phyloP scores from a whole-genome alignment of 2,888 invertebrate species.

The Alviniconcha strummeri region DNA sequence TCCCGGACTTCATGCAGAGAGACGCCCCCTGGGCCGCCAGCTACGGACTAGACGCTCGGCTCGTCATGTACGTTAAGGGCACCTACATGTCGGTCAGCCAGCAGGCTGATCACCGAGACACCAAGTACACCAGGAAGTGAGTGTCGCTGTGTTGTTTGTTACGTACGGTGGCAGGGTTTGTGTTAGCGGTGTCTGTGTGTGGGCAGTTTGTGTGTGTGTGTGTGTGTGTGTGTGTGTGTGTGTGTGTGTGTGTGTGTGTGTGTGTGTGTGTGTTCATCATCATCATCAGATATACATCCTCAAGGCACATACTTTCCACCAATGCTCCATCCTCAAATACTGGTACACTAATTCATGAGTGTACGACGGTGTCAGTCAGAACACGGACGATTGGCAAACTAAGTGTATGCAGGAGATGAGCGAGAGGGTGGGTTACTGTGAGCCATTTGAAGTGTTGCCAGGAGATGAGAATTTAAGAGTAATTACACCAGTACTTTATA shows the following conservation, averaged over 20 bases:
- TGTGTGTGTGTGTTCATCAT: no score
- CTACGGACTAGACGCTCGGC: conserved; percentile 40
- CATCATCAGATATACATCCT: no score
- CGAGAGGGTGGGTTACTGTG: no score
- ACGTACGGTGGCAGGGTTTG: neutral
- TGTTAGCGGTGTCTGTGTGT: neutral
- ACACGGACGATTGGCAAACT: no score
- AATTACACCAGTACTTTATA: no score
- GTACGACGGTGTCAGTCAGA: no score
- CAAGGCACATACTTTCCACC: no score
- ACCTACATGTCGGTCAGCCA: conserved; percentile 41
- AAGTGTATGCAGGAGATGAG: no score
- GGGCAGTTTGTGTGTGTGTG: neutral
- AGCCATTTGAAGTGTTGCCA: no score
- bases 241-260: neutral
- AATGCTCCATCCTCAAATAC: no score
- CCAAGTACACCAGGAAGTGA: conserved; percentile 35
- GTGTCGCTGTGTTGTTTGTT: conserved; percentile 2
- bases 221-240: conserved; percentile 13
- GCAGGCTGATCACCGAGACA: conserved; percentile 32
- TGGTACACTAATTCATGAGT: no score
- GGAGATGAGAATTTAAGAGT: no score
- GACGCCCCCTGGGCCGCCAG: conserved; percentile 44
- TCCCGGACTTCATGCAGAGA: conserved; percentile 43
- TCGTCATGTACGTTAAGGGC: conserved; percentile 44